phyloP scores from a whole-genome alignment of 2,888 invertebrate species.

The Pilophorus perplexus region DNA sequence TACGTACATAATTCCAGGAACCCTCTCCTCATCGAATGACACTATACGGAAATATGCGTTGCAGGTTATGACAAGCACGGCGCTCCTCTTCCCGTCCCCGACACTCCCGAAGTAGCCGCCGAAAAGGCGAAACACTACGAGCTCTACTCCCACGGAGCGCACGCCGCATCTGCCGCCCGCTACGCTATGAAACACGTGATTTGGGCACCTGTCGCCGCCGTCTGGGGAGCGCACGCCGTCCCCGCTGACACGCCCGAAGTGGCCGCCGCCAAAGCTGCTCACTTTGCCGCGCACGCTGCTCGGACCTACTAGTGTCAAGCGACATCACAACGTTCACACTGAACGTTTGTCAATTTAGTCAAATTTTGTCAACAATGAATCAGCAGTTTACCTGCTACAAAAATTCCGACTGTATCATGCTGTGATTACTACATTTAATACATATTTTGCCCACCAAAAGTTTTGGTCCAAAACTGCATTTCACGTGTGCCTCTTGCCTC shows the following conservation, averaged over 20 bases:
- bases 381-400: neutral
- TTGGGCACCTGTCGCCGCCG: neutral
- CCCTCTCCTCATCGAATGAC: no score
- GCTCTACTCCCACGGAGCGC: constrained; percentile 16
- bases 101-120: constrained; percentile 30
- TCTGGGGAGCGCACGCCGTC: constrained; percentile 50
- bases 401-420: no score
- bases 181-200: neutral
- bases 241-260: constrained; percentile 51
- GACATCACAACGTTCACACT: no score
- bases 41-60: no score
- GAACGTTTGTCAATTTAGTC: no score
- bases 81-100: constrained; percentile 17
- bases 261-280: constrained; percentile 47
- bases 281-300: constrained; percentile 56
- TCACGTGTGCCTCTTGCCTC: no score
- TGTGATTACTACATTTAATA: no score
- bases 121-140: constrained; percentile 24
- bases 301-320: neutral
- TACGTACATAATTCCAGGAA: no score
- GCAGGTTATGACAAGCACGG: constrained; percentile 29
- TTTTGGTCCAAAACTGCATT: no score
- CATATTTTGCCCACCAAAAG: no score
- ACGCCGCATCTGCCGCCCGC: constrained; percentile 11
- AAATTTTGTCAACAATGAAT: neutral